Evolutionary conservation across 2,888 invertebrate genomes (phyloP).

Genomic region (Petrophora chlorosata): DNA sequence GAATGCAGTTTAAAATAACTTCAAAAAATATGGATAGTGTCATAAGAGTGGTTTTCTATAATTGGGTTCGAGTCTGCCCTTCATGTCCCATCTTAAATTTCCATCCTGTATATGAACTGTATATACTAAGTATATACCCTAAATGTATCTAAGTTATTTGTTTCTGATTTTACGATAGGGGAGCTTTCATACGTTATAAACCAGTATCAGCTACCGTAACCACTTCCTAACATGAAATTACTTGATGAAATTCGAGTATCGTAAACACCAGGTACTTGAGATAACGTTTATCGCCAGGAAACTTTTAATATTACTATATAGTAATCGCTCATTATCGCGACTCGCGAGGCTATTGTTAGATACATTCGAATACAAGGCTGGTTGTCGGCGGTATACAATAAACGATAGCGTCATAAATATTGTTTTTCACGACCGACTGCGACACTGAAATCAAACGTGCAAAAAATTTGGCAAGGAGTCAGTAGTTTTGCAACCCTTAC

Average conservation of each 20-base stretch:
- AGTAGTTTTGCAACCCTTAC: no score
- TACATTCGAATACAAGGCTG: conserved; percentile 25
- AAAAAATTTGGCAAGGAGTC: no score
- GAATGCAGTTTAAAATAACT: no score
- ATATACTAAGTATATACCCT: no score
- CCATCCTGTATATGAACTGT: no score
- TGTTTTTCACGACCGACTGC: conserved; percentile 11
- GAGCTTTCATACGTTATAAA: conserved; percentile 44
- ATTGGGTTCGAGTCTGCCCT: no score
- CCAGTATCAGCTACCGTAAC: conserved; percentile 51
- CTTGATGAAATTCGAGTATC: conserved; percentile 53
- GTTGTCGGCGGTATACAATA: conserved; percentile 14
- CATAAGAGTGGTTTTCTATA: no score
- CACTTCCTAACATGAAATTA: conserved; percentile 57
- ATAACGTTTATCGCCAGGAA: conserved; percentile 60
- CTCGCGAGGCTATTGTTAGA: conserved; percentile 37
- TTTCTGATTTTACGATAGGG: no score
- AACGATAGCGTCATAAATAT: neutral
- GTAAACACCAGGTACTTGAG: conserved; percentile 44
- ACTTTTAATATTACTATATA: conserved; percentile 44
- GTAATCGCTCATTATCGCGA: conserved; percentile 33
- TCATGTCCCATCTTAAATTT: no score
- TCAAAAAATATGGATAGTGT: no score
- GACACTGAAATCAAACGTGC: no score
- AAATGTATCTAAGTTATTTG: no score